These are phyloP conservation scores for Drosophila bocqueti DNA, from an alignment of 1,140 invertebrate genomes.

Conservation along the genomic window DNA sequence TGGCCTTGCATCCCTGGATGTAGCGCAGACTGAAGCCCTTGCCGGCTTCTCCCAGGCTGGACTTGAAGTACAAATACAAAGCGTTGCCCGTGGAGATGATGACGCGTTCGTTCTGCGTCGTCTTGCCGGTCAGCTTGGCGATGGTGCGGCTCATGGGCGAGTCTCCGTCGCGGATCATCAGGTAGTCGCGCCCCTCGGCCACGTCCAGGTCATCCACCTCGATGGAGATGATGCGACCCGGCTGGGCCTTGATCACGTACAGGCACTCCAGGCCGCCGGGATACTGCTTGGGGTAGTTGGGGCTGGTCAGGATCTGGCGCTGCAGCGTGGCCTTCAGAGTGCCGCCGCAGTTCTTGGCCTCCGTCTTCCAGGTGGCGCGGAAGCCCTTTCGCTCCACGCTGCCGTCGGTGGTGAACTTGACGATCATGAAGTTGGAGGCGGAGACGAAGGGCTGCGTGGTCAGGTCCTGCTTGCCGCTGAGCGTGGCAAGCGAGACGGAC, in stretches of 20 bases:
- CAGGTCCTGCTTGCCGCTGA: conserved; percentile 95
- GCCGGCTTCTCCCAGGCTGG: conserved; percentile 93
- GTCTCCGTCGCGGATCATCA: conserved; percentile 95
- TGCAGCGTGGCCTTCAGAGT: conserved; percentile 92
- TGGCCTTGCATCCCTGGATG: conserved; percentile 94
- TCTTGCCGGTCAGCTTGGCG: conserved; percentile 92
- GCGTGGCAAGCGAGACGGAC: conserved; percentile 94
- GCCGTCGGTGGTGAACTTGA: conserved; percentile 97
- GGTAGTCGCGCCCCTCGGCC: conserved; percentile 93
- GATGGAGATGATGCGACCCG: conserved; percentile 94
- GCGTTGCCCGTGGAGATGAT: conserved; percentile 96
- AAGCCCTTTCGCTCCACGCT: conserved; percentile 98
- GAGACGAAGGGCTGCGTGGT: conserved; percentile 94
- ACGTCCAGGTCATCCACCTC: conserved; percentile 96
- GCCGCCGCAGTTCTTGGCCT: conserved; percentile 95
- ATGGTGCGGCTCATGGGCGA: conserved; percentile 93
- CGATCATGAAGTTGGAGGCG: conserved; percentile 98
- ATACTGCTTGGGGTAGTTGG: conserved; percentile 96
- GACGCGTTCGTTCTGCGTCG: conserved; percentile 91
- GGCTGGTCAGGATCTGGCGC: conserved; percentile 93
- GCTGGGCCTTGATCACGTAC: conserved; percentile 95
- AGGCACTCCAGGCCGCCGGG: conserved; percentile 97
- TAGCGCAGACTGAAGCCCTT: conserved; percentile 97
- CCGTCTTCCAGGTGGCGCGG: conserved; percentile 96
- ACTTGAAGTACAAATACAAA: conserved; percentile 96